phyloP scores from a whole-genome alignment of 2,797 vertebrate species.

The Coccyzus lansbergi region DNA sequence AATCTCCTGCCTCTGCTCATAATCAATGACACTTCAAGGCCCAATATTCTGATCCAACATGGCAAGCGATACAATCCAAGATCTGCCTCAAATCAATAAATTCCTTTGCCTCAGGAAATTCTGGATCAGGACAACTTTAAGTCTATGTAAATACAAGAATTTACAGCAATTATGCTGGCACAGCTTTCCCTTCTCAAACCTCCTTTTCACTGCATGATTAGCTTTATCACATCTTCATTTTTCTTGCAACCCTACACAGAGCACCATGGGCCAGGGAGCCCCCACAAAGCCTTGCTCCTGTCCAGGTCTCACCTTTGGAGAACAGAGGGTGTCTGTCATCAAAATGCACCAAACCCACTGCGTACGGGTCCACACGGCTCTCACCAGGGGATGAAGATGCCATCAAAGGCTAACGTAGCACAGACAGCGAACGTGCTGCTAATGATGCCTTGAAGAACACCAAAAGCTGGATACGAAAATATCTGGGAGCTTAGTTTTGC shows the following conservation, averaged over 20 bases:
- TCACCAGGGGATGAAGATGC: not conserved
- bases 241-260: not conserved
- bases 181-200: not conserved
- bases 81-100: not conserved
- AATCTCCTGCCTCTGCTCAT: constrained; percentile 27
- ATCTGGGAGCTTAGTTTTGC: not conserved
- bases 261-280: not conserved
- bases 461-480: not conserved
- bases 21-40: constrained; percentile 1
- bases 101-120: not conserved
- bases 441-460: not conserved
- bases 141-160: constrained; percentile 22
- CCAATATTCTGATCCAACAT: constrained; percentile 12
- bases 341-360: not conserved
- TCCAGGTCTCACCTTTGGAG: not conserved
- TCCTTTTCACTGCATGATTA: not conserved
- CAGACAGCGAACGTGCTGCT: not conserved
- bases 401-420: not conserved
- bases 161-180: not conserved
- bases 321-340: not conserved
- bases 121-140: not conserved
- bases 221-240: not conserved
- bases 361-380: not conserved
- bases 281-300: not conserved
- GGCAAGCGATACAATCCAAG: not conserved